phyloP scores from a whole-genome alignment of 2,113 vertebrate species.

The Macroglossus sobrinus region DNA sequence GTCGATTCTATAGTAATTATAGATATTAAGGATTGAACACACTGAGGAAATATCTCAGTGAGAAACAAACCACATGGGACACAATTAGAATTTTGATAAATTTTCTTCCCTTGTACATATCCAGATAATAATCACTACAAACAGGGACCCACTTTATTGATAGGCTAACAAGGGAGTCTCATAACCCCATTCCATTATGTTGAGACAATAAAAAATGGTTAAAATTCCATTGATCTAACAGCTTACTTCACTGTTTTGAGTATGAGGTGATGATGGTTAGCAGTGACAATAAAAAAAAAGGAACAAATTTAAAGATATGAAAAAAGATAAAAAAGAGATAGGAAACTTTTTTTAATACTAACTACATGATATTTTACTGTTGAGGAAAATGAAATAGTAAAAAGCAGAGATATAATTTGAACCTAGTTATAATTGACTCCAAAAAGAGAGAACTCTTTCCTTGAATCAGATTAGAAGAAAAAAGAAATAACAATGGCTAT shows the following conservation, averaged over 20 bases:
- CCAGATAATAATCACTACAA: not conserved
- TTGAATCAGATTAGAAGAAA: not conserved
- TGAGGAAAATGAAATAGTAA: not conserved
- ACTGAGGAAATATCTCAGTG: conserved; percentile 33
- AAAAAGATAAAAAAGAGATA: not conserved
- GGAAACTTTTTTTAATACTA: not conserved
- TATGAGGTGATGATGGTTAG: not conserved
- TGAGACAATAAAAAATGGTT: conserved; percentile 11
- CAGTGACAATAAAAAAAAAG: not conserved
- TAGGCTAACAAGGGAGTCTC: not conserved
- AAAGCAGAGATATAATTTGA: not conserved
- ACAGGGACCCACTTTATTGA: not conserved
- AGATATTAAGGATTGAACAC: conserved; percentile 41
- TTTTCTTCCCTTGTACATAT: not conserved
- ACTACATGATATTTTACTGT: not conserved
- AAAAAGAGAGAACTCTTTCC: not conserved
- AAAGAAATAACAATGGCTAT: not conserved
- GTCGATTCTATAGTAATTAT: conserved; percentile 39
- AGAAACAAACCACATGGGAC: not conserved
- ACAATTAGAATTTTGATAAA: not conserved
- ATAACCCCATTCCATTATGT: not conserved
- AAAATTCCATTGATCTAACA: not conserved
- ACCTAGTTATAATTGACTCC: not conserved
- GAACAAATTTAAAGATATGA: not conserved
- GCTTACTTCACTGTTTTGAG: not conserved